Evolutionary conservation across 2,888 invertebrate genomes (phyloP).

Genomic region (Parnassius apollo): DNA sequence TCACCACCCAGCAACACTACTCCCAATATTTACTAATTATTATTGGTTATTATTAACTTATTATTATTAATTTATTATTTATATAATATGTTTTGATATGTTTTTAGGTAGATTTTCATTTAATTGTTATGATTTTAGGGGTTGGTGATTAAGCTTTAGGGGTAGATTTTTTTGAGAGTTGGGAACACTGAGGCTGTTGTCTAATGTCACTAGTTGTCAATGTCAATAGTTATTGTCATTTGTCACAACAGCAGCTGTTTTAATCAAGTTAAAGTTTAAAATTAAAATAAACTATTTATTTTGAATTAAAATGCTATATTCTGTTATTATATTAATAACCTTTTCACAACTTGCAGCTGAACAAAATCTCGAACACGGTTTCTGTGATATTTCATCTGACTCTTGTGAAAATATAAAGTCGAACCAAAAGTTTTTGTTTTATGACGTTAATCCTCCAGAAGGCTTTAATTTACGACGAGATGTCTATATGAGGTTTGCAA

Average conservation of each 20-base stretch:
- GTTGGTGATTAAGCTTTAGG: no score
- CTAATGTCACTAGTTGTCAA: not conserved
- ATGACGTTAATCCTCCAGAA: slow-evolving; percentile 96
- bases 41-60: no score
- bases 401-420: slow-evolving; percentile 20
- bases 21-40: no score
- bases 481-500: slow-evolving; percentile 96
- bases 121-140: no score
- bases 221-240: not conserved
- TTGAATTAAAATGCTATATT: slow-evolving; percentile 18
- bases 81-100: no score
- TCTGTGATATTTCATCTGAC: slow-evolving; percentile 28
- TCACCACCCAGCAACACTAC: no score
- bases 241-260: no score
- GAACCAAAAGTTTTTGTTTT: slow-evolving; percentile 87
- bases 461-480: slow-evolving; percentile 98
- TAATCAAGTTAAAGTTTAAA: no score
- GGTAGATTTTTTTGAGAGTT: no score
- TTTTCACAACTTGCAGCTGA: slow-evolving; percentile 21
- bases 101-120: no score
- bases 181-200: not conserved
- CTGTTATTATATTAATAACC: slow-evolving; percentile 11
- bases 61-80: no score
- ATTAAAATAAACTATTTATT: not conserved
- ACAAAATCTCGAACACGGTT: slow-evolving; percentile 25